Evolutionary conservation across 2,797 vertebrate species (phyloP), one percentile per base, ranked within the genome.

Genomic region (Cephalopachus bancanus): DNA sequence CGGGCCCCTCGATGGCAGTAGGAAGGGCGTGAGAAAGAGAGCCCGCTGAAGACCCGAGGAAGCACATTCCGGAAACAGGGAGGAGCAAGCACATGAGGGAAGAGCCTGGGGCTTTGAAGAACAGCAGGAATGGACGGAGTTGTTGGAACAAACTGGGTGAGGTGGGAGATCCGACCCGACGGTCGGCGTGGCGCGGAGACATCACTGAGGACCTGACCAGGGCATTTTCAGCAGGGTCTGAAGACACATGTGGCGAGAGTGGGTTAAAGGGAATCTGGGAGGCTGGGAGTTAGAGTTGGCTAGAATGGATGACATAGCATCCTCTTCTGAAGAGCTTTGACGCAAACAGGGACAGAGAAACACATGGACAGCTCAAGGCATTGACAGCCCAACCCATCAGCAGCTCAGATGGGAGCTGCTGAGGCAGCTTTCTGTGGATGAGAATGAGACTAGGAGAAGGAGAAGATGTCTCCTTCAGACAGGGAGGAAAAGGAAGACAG

Each of bases 161-260:
- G 26, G 11, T 10, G 33, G 62, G 49, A 78, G 83, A 59, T 19
- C n/a, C 3, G 33, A 81, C 76, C 17, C 83, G 49, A 71, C 59
- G 75, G 33, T 30, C 83, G 51, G 19, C 17, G 51, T 24, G 59
- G 65, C n/a, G 71, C 57, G 44, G 88, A 7, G 30, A 83, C 91
- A 37, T 80, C 37, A 65, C 5, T 86, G 81, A 10, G 80, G 81
- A 91, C 57, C 24, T 94, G 64, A 65, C 6, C 1, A 80, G n/a
- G 53, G 37, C 62, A 37, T 89, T 94, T 95, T 89, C 60, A 80
- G 57, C 33, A 80, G 49, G 79, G 17, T 64, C 76, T 62, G 44
- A 8, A 88, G 84, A 89, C 28, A 76, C 55, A 83, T 81, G 1
- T 26, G 6, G 74, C 12, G 79, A 53, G 24, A 85, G 30, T 88